These are phyloP conservation scores for Archaeoteleia sp. DNA, from an alignment of 2,888 invertebrate species.

Conservation along the genomic window DNA sequence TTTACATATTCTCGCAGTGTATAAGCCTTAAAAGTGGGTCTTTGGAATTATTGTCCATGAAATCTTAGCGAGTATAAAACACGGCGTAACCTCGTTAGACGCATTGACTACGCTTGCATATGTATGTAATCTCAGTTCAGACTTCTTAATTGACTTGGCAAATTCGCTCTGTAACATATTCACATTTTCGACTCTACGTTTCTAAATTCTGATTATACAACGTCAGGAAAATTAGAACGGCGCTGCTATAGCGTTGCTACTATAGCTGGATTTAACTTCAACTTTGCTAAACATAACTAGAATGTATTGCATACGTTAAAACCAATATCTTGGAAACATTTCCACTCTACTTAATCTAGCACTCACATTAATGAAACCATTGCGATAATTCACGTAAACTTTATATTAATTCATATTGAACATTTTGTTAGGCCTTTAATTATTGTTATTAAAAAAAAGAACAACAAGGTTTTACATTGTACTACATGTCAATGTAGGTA, in stretches of 20 bases:
- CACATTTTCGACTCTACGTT: slow-evolving; percentile 50
- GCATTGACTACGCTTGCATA: slow-evolving; percentile 53
- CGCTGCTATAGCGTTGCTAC: slow-evolving; percentile 26
- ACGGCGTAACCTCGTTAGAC: slow-evolving; percentile 45
- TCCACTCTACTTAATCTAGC: slow-evolving; percentile 38
- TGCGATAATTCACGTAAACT: background rate
- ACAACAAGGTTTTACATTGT: too few species aligned
- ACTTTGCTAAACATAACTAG: slow-evolving; percentile 49
- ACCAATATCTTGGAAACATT: slow-evolving; percentile 54
- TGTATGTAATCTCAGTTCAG: slow-evolving; percentile 56
- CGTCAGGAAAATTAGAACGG: slow-evolving; percentile 48
- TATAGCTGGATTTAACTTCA: slow-evolving; percentile 43
- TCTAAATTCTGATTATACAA: slow-evolving; percentile 54
- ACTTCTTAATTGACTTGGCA: slow-evolving; percentile 56
- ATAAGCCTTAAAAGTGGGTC: slow-evolving; percentile 31
- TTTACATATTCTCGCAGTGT: slow-evolving; percentile 27
- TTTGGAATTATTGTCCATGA: slow-evolving; percentile 47
- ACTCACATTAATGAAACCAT: slow-evolving; percentile 34
- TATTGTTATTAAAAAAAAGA: too few species aligned
- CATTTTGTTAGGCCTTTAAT: too few species aligned
- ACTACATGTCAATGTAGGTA: too few species aligned
- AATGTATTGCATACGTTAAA: slow-evolving; percentile 50
- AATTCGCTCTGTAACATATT: slow-evolving; percentile 53
- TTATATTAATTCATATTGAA: too few species aligned
- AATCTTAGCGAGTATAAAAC: slow-evolving; percentile 49